Evolutionary conservation across 2,113 vertebrate species (phyloP).

Genomic region (Prochilodus magdalenae): DNA sequence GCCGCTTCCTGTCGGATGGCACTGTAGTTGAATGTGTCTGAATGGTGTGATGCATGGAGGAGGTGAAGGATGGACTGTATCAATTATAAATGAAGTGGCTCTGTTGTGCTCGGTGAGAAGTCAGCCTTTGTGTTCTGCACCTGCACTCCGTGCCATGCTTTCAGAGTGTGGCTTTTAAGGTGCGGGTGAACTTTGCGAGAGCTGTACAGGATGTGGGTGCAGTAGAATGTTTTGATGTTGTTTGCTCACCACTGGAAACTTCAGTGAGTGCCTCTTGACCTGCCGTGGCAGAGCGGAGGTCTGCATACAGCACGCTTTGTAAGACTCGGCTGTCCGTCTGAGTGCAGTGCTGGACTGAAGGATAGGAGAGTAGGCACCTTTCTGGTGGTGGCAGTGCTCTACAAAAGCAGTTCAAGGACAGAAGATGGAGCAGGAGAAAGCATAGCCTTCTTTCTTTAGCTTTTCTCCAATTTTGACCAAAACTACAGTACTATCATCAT

Average conservation of each 20-base stretch:
- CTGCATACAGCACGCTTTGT: too few species aligned
- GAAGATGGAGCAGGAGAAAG: too few species aligned
- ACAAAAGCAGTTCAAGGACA: too few species aligned
- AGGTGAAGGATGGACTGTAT: not conserved
- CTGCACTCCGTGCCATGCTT: not conserved
- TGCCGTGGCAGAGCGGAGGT: not conserved
- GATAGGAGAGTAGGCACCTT: not conserved
- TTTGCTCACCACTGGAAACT: too few species aligned
- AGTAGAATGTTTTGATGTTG: too few species aligned
- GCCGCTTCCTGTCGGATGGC: too few species aligned
- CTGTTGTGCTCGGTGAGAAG: not conserved
- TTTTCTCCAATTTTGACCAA: too few species aligned
- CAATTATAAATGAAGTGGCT: not conserved
- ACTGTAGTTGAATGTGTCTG: too few species aligned
- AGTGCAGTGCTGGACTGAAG: not conserved
- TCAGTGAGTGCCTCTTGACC: not conserved
- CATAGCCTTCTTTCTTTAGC: too few species aligned
- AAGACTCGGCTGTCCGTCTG: not conserved
- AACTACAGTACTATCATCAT: too few species aligned
- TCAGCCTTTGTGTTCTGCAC: not conserved
- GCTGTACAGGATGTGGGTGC: not conserved
- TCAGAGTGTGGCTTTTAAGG: not conserved
- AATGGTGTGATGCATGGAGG: not conserved
- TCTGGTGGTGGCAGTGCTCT: too few species aligned
- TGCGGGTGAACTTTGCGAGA: not conserved